Conservation (phyloP, 1,140 invertebrate species). For the Caenorhabditis brenneri region DNA sequence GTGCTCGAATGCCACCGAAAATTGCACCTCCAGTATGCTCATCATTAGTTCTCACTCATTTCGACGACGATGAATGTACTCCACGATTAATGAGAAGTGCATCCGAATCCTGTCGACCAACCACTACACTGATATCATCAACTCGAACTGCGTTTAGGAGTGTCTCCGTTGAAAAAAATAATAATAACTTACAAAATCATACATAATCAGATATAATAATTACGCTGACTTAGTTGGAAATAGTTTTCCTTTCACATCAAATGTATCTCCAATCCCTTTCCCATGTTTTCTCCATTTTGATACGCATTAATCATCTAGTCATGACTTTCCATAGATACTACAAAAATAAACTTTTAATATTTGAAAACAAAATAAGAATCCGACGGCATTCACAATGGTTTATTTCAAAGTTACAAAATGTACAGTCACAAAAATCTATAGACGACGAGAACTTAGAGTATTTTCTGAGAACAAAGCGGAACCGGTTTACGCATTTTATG, state of each 20-base stretch:
- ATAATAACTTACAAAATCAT: not conserved
- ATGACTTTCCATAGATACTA: not conserved
- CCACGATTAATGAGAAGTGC: constrained; percentile 13
- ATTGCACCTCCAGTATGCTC: constrained; percentile 23
- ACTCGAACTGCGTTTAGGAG: not conserved
- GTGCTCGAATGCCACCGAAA: constrained; percentile 35
- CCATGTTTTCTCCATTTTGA: not conserved
- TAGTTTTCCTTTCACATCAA: not conserved
- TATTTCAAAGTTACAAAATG: constrained; percentile 1
- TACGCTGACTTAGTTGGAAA: not conserved
- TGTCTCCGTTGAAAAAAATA: constrained; percentile 23
- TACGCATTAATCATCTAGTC: constrained; percentile 10
- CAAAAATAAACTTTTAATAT: not conserved
- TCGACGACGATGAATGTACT: not conserved
- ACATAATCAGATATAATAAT: not conserved
- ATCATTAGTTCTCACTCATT: not conserved
- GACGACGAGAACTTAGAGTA: not conserved
- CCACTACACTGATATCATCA: constrained; percentile 3
- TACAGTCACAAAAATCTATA: constrained; percentile 33
- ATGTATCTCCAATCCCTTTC: constrained; percentile 1
- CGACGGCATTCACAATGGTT: not conserved
- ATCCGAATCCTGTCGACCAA: constrained; percentile 1
- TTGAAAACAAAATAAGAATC: not conserved
- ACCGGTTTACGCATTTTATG: constrained; percentile 38
- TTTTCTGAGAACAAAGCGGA: constrained; percentile 2